Base-by-base conservation (phyloP, 1,140 invertebrate species). In the Cyrtorhinus lividipennis region DNA sequence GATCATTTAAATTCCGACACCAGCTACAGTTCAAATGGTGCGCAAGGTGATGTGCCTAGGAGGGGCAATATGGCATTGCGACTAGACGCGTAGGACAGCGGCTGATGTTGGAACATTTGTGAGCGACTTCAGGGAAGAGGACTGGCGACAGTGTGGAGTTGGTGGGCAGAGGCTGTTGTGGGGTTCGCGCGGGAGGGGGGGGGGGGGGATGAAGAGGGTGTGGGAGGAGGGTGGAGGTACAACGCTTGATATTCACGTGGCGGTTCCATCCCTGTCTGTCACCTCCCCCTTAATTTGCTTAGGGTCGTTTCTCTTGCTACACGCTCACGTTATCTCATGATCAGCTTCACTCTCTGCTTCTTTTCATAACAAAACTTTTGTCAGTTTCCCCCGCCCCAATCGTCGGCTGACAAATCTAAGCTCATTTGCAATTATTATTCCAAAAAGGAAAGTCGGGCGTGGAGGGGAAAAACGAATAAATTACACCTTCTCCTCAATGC, bases 31-130 rank as follows among this genome's bases (percentile, higher is more conserved):
- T n/a, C n/a, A n/a, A n/a, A n/a, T n/a, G n/a, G n/a, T n/a, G n/a
- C n/a, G n/a, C n/a, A n/a, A n/a, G n/a, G n/a, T n/a, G n/a, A n/a
- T n/a, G n/a, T n/a, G n/a, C n/a, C n/a, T n/a, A n/a, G n/a, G n/a
- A n/a, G n/a, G n/a, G n/a, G n/a, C n/a, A n/a, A n/a, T n/a, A n/a
- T n/a, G n/a, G n/a, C n/a, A n/a, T n/a, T n/a, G n/a, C n/a, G n/a
- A n/a, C n/a, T n/a, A n/a, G 67, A 64, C 64, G 66, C 59, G 56
- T 26, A 63, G 56, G 66, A 60, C 45, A 26, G 62, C 56, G 66
- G 68, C 62, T 62, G 64, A 65, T 62, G 38, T 58, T 62, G 64
- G 61, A 59, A 59, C 59, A 53, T n/a, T 62, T 63, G 67, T 64
- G 67, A 59, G 66, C 56, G 25, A 30, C 61, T 64, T 1, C 22